These are phyloP conservation scores for Chrysopilus asiliformis DNA, from an alignment of 2,888 invertebrate species.

Conservation along the genomic window DNA sequence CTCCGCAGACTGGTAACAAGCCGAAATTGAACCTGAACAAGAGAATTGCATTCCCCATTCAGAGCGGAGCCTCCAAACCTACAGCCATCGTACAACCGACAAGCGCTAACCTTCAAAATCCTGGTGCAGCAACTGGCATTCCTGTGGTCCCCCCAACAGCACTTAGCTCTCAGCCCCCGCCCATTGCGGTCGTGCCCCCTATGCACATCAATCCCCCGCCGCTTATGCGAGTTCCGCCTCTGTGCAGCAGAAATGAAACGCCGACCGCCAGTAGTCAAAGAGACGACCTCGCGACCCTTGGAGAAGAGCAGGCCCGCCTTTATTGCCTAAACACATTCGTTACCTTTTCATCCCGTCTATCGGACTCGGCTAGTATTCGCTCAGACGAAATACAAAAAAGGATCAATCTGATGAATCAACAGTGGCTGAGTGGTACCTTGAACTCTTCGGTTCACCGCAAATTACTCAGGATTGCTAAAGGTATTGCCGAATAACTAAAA, in stretches of 20 bases:
- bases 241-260: not conserved
- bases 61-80: slow-evolving; percentile 20
- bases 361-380: slow-evolving; percentile 20
- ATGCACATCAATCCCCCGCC: slow-evolving; percentile 15
- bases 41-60: slow-evolving; percentile 30
- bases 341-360: slow-evolving; percentile 11
- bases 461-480: slow-evolving; percentile 21
- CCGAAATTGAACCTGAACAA: slow-evolving; percentile 31
- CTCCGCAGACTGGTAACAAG: slow-evolving; percentile 20
- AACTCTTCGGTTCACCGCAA: slow-evolving; percentile 20
- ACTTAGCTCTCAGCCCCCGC: slow-evolving; percentile 16
- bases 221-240: slow-evolving; percentile 1
- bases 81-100: slow-evolving; percentile 25
- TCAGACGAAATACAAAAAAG: slow-evolving; percentile 22
- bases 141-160: slow-evolving; percentile 16
- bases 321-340: slow-evolving; percentile 13
- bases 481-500: slow-evolving; percentile 7
- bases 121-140: too few species aligned
- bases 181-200: slow-evolving; percentile 24
- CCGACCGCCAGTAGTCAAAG: slow-evolving; percentile 10
- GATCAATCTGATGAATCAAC: slow-evolving; percentile 21
- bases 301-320: slow-evolving; percentile 7
- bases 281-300: slow-evolving; percentile 1
- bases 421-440: slow-evolving; percentile 22
- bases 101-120: slow-evolving; percentile 17